Conservation (phyloP, 2,113 vertebrate genomes). For the Hippocampus abdominalis region DNA sequence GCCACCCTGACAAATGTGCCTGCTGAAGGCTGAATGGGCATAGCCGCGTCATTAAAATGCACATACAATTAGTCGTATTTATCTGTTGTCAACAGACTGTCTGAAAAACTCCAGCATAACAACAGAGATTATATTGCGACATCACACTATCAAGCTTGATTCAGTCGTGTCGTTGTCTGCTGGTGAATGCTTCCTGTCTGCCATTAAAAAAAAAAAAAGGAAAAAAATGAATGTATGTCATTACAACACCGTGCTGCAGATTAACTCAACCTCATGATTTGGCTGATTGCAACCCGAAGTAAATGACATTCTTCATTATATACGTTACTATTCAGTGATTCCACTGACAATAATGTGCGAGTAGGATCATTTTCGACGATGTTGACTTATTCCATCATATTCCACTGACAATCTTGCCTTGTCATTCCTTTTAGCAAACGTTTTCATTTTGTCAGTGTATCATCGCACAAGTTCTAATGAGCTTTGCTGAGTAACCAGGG, state of each 20-base stretch:
- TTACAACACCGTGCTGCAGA: constrained; percentile 1
- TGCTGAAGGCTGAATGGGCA: constrained; percentile 11
- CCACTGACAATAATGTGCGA: neutral
- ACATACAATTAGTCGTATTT: constrained; percentile 9
- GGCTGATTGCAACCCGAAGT: neutral
- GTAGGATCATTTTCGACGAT: constrained; percentile 1
- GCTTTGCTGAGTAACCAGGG: neutral
- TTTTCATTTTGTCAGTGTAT: neutral
- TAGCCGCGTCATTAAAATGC: constrained; percentile 17
- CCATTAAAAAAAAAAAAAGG: constrained; percentile 7
- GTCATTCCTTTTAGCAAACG: constrained; percentile 1
- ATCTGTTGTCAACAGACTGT: constrained; percentile 22
- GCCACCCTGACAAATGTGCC: constrained; percentile 17
- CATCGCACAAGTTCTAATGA: neutral
- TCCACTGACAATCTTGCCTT: constrained; percentile 3
- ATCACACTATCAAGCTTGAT: neutral
- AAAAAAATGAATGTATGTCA: constrained; percentile 4
- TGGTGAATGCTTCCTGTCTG: constrained; percentile 13
- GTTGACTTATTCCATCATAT: neutral
- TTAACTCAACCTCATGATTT: constrained; percentile 16
- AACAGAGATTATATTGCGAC: neutral
- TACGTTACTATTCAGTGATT: neutral
- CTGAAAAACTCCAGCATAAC: neutral
- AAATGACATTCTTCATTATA: neutral
- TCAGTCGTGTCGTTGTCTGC: constrained; percentile 7